These are phyloP conservation scores for Norana najaformis DNA, from an alignment of 2,888 invertebrate genomes.

Conservation along the genomic window DNA sequence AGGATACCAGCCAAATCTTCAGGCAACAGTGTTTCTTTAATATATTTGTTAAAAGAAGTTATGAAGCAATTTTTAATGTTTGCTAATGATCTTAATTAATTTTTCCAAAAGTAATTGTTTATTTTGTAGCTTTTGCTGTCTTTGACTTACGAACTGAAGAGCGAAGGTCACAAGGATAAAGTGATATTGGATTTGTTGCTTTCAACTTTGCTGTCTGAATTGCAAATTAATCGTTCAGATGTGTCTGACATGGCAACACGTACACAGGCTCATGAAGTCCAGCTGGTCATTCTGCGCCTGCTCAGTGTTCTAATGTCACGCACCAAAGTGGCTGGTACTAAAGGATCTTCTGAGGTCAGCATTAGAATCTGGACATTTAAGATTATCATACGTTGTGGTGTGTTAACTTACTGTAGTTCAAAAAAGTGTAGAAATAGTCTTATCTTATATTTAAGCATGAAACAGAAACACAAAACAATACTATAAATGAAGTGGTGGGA, in stretches of 20 bases:
- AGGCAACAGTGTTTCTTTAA: neutral
- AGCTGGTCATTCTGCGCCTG: constrained; percentile 83
- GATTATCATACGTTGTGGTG: neutral
- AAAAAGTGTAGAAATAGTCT: too few species aligned
- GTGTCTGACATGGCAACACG: constrained; percentile 63
- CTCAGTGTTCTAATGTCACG: constrained; percentile 70
- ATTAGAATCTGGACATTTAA: neutral
- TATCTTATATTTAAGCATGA: too few species aligned
- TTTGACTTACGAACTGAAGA: constrained; percentile 85
- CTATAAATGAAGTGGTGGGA: too few species aligned
- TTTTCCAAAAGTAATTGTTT: neutral
- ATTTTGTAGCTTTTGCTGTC: constrained; percentile 75
- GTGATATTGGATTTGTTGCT: constrained; percentile 67
- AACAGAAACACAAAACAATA: too few species aligned
- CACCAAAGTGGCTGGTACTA: constrained; percentile 54
- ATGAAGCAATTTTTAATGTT: neutral
- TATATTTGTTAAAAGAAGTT: neutral
- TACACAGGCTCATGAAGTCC: constrained; percentile 66
- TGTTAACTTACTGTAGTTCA: neutral
- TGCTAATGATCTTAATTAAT: neutral
- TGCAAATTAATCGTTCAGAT: neutral
- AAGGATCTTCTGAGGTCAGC: constrained; percentile 64
- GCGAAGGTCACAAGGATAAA: constrained; percentile 80
- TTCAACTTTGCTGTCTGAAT: constrained; percentile 20
- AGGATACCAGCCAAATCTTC: neutral